Evolutionary conservation across 2,797 vertebrate genomes (phyloP), one percentile per base, ranked within the genome.

Genomic region (Bryconaethiops microstoma): DNA sequence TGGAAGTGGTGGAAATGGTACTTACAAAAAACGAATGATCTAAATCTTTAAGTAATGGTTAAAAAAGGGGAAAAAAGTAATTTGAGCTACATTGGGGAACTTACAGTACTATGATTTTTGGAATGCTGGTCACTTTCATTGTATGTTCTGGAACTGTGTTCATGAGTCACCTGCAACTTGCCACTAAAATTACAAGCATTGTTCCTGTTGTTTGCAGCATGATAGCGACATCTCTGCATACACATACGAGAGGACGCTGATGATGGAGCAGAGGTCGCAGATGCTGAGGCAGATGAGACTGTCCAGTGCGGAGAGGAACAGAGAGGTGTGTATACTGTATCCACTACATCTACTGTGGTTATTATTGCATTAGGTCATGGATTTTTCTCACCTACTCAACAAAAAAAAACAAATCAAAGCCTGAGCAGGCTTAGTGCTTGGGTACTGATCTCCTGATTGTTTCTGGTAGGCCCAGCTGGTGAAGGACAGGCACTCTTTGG

Each of bases 1-100:
- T 99, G 79, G 98, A 99, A 88, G 98, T 99, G 73, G 98, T 99
- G 59, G 98, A 99, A 92, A 99, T 99, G 98, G 98, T 99, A 91
- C 93, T 87, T 72, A 77, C 14, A 6, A 17, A 16, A 76, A n/a
- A 52, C 16, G 1, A 19, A 2, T 65, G 10, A 52, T 71, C 70
- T 21, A 68, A 62, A 65, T 12, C 8, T 12, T 35, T 35, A 35
- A 35, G 35, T 35, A 35, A 35, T 35, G 35, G 35, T 35, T 48
- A 48, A 48, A 48, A 48, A 12, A 48, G 2, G 2, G 1, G 5
- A 12, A 48, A 48, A 8, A 48, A 12, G 12, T 7, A 1, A 16
- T 52, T 52, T 52, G 13, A 13, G 1, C 48, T 50, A 50, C 48
- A 12, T 10, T 50, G 48, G 6, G 42, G 9, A 6, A 42, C 42